Evolutionary conservation across 1,140 invertebrate genomes (phyloP), one percentile per base, ranked within the genome.

Genomic region (Sipha flava): DNA sequence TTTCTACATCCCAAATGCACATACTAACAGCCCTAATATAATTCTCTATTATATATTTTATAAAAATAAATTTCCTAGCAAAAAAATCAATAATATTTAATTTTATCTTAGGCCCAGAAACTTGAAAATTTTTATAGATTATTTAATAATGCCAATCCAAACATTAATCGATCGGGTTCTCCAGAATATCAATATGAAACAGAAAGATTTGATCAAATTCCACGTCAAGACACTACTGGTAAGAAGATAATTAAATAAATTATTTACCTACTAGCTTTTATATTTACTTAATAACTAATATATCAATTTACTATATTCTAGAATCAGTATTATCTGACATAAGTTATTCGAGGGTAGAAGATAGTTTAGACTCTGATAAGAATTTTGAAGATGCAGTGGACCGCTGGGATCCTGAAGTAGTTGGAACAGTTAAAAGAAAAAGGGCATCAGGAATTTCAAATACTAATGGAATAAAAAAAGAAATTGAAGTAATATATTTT

Each of bases 211-310:
- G 73, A 77, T 21, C 70, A 73, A 73, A 54, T 77, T 23, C 52
- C 73, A 57, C 49, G 52, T 31, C 73, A 77, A 40, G 73, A 77
- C 29, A 77, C 52, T 37, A 77, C 73, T 10, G 73, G 73, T 77
- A 57, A 34, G 4, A 29, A 10, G 2, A n/a, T 37, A 45, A 29
- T 45, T 45, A 45, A 29, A 21, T 64, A 37, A 12, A 45, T 68
- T 23, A 21, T 45, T 0, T 68, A 68, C n/a, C 5, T 49, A 68
- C 7, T 10, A 45, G 18, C 10, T 16, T 18, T 45, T 45, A 14
- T 49, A 3, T 7, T 40, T 26, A 0, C 7, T 26, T 45, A 23
- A 26, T 40, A 40, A 40, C 10, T 40, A 40, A 6, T 40, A 57
- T 14, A 12, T 12, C 29, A 9, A 68, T 34, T 16, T 40, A 43